Evolutionary conservation across 2,113 vertebrate species (phyloP).

Genomic region (Centrocercus urophasianus): DNA sequence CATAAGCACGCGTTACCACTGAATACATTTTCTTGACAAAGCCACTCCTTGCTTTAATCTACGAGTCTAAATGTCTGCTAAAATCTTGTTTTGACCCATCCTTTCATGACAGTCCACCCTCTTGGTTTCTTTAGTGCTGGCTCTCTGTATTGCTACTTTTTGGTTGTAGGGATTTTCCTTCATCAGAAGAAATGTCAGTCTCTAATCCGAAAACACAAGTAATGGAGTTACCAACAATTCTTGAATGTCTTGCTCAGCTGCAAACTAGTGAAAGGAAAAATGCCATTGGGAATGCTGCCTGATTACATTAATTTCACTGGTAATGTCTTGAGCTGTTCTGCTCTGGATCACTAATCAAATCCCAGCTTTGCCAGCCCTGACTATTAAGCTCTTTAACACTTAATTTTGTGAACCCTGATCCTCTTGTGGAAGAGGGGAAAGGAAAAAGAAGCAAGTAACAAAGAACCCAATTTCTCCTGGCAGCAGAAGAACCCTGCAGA

Average conservation of each 20-base stretch:
- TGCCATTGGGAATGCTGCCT: background rate
- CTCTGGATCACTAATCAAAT: constrained; percentile 44
- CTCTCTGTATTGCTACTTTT: background rate
- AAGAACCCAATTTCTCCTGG: background rate
- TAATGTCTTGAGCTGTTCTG: constrained; percentile 24
- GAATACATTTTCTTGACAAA: background rate
- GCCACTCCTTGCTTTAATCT: background rate
- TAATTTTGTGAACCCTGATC: constrained; percentile 9
- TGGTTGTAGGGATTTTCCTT: background rate
- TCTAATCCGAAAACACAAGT: background rate
- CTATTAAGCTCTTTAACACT: constrained; percentile 11
- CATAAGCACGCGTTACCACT: background rate
- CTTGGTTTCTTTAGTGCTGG: fast-evolving
- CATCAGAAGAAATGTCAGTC: background rate
- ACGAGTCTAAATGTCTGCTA: background rate
- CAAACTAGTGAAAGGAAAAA: background rate
- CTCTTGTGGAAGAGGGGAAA: background rate
- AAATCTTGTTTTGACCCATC: background rate
- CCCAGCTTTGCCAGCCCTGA: constrained; percentile 19
- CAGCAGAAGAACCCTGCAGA: fast-evolving
- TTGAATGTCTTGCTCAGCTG: background rate
- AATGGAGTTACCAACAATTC: background rate
- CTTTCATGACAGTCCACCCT: background rate
- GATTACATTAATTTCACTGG: constrained; percentile 36
- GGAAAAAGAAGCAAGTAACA: background rate